Percentiles rank a stretch among this genome's conserved stretches.
Evolutionary conservation across 2,797 vertebrate genomes (phyloP).

Genomic region (Syngnathus rostellatus): DNA sequence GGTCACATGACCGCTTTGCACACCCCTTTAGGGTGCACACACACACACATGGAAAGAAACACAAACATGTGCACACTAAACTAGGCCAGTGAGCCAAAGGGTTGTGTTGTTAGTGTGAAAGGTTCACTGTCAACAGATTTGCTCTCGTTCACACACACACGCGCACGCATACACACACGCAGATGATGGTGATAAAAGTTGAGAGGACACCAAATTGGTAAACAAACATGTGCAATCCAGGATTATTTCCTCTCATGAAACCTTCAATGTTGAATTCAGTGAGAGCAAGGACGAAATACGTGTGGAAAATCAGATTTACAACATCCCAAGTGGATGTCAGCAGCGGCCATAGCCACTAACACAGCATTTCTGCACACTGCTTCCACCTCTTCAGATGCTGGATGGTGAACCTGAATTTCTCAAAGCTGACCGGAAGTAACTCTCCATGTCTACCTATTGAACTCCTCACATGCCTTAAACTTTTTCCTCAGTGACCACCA

Average conservation of each 20-base stretch:
- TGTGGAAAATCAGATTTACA: too few relatives aligned
- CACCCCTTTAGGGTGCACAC: constrained; percentile 11
- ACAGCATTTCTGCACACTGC: too few relatives aligned
- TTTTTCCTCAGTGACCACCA: too few relatives aligned
- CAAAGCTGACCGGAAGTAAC: too few relatives aligned
- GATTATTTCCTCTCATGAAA: background rate
- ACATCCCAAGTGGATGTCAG: too few relatives aligned
- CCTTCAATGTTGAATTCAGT: background rate
- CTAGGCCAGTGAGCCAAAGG: constrained; percentile 24
- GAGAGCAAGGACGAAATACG: background rate
- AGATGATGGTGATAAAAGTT: constrained; percentile 1
- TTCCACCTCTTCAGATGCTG: too few relatives aligned
- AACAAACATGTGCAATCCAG: background rate
- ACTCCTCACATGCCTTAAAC: too few relatives aligned
- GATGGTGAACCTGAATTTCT: too few relatives aligned
- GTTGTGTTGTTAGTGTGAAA: constrained; percentile 2
- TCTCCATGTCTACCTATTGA: too few relatives aligned
- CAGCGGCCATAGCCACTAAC: too few relatives aligned
- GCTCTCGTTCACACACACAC: background rate
- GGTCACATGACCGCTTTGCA: constrained; percentile 13
- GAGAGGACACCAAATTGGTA: background rate
- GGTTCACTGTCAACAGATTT: background rate
- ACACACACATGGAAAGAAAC: constrained; percentile 20
- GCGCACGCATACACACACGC: background rate
- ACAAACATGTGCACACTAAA: constrained; percentile 16